Conservation (phyloP, 2,113 vertebrate genomes). For the Podarcis raffonei region DNA sequence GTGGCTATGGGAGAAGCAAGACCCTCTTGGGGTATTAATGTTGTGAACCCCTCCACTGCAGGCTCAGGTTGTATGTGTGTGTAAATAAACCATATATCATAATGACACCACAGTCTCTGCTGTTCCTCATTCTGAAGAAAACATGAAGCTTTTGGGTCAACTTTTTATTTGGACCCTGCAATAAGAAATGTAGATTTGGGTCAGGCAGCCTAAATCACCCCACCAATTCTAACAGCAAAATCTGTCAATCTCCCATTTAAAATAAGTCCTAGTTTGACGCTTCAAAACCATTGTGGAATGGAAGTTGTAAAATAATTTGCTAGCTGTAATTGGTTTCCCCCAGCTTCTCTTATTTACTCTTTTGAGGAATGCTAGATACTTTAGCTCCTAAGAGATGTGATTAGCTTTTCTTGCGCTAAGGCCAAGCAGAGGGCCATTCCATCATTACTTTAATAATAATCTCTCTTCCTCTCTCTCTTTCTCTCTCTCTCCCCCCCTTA, state of each 20-base stretch:
- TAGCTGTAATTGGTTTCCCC: conserved; percentile 63
- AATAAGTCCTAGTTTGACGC: conserved; percentile 45
- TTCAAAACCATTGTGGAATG: conserved; percentile 40
- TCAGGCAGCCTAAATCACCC: no score
- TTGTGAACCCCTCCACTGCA: no score
- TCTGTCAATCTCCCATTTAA: conserved; percentile 15
- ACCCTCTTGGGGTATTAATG: no score
- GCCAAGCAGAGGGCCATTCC: conserved; percentile 22
- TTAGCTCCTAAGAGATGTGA: conserved; percentile 52
- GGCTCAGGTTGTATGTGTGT: no score
- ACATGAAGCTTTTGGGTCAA: background rate
- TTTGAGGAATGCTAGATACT: conserved; percentile 54
- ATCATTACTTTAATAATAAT: conserved; percentile 46
- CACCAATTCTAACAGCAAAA: no score
- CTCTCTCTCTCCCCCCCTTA: background rate
- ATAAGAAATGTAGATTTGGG: background rate
- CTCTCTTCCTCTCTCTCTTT: background rate
- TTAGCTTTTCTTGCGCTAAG: conserved; percentile 57
- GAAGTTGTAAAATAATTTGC: conserved; percentile 57
- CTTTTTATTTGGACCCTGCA: conserved; percentile 19
- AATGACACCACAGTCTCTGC: no score
- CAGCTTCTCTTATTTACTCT: conserved; percentile 21
- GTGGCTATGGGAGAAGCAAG: no score
- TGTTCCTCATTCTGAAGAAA: no score
- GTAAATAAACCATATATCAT: no score